A percentile compares a stretch with the other conserved stretches of the same genome.
phyloP scores from a whole-genome alignment of 2,888 invertebrate genomes.

The Eupithecia pulchellata region DNA sequence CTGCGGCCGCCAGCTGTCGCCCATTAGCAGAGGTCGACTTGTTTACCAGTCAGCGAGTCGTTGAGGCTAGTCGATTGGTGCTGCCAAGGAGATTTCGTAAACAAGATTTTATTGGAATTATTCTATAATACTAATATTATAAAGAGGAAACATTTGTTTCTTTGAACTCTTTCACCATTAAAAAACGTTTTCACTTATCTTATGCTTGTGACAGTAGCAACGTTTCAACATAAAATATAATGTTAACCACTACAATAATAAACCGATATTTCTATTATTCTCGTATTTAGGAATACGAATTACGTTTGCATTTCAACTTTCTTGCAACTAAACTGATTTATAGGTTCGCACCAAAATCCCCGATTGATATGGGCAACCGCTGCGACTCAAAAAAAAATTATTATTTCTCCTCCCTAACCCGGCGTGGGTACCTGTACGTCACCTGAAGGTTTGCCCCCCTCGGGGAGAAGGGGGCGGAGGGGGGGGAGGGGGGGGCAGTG shows the following conservation, averaged over 20 bases:
- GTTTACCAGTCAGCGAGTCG: slow-evolving; percentile 5
- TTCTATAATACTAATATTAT: no score
- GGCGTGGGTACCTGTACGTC: slow-evolving; percentile 12
- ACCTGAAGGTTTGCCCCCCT: slow-evolving; percentile 13
- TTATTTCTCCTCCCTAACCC: slow-evolving; percentile 12
- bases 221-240: background rate
- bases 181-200: no score
- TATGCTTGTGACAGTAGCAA: background rate
- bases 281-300: background rate
- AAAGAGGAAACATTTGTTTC: no score
- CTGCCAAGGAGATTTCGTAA: background rate
- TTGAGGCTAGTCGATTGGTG: background rate
- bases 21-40: slow-evolving; percentile 12
- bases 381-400: background rate
- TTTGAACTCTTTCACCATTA: no score
- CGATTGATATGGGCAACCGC: background rate
- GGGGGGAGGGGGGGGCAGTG: background rate
- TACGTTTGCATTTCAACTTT: background rate
- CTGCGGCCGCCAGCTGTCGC: background rate
- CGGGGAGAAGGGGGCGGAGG: background rate
- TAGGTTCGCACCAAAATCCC: background rate
- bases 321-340: background rate
- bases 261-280: background rate
- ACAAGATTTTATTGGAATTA: background rate
- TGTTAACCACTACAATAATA: no score